Evolutionary conservation across 2,113 vertebrate species (phyloP), one percentile per base, ranked within the genome.

Genomic region (Pachyramphus minor): DNA sequence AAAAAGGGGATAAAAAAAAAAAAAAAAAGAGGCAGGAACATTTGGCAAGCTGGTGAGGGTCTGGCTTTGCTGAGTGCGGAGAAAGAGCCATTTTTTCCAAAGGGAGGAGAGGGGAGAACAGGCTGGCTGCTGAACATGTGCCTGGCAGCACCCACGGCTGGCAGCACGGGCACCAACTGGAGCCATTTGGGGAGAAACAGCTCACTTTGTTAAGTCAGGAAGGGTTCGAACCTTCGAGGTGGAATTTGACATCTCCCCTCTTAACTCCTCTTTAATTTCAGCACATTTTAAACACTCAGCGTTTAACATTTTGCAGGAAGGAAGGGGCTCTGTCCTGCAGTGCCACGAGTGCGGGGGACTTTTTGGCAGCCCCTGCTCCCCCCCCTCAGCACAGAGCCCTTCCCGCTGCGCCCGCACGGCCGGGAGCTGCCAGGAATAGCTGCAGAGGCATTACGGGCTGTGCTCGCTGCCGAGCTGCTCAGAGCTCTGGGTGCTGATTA

Each of bases 401-500:
- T 44, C 68, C 63, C 3, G 1, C 77, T 71, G 84, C 2, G 2
- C 75, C 75, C 1, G 3, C 66, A 9, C 0, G 49, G 62, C 74
- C 5, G 3, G 89, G 63, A 94, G 68, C 77, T 4, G 9, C 94
- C 90, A 87, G 88, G 96, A 97, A 97, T 85, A 96, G 93, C 86
- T 59, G n/a, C 67, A 62, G 49, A 79, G 78, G 75, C 96, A 97
- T 80, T 72, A 80, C 58, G 50, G 77, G 74, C 96, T 76, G 55
- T 52, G 45, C 89, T 76, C 33, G 74, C 92, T 93, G 67, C 84
- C 0, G 5, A 96, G 84, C 73, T 45, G 92, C 89, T 67, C 14
- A 69, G 89, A 94, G 96, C 68, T 17, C 84, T 58, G 95, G 58
- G 87, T 91, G 88, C 81, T 95, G 96, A 97, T 97, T 97, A 95